Evolutionary conservation across 2,888 invertebrate species (phyloP), one percentile per base, ranked within the genome.

Genomic region (Anthoptus insignis): DNA sequence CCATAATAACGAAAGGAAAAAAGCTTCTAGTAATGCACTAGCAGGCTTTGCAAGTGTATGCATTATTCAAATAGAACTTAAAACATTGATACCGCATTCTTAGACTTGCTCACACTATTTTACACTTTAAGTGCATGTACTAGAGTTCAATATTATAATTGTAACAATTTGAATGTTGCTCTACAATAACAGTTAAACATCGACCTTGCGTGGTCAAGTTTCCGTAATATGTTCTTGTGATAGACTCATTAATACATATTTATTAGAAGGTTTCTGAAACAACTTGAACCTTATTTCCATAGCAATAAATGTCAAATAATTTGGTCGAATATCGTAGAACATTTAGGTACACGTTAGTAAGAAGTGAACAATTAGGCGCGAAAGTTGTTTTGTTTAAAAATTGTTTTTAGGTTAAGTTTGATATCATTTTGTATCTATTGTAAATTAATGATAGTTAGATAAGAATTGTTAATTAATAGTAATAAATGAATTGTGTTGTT

Each of bases 151-250:
- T 68, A 65, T 67, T 66, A 50, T 32, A 39, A 64, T 47, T 9
- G 22, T 4, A 27, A n/a, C 50, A 58, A 45, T 68, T 70, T 58
- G 60, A 72, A 76, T 76, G 79, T 71, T 79, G 80, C 81, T 84
- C 83, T 82, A 81, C 79, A 82, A 82, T 86, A 85, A 85, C 83
- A 82, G 84, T 81, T 74, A 72, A 69, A 81, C 66, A 75, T 75
- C 84, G 89, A 80, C 90, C 91, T 91, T 91, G 91, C 84, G 80
- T 78, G 86, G 87, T 88, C 90, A 79, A 78, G 84, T 88, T 89
- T 88, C 90, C 87, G 83, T 76, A 78, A 75, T 60, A 52, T 60
- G 59, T 86, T 87, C 88, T 83, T 84, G 79, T 68, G 69, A 77
- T 79, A 80, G 77, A 76, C 72, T 70, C 67, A 66, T 69, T 70